Base-by-base conservation (phyloP, 2,888 invertebrate species). In the Lampropteryx suffumata region DNA sequence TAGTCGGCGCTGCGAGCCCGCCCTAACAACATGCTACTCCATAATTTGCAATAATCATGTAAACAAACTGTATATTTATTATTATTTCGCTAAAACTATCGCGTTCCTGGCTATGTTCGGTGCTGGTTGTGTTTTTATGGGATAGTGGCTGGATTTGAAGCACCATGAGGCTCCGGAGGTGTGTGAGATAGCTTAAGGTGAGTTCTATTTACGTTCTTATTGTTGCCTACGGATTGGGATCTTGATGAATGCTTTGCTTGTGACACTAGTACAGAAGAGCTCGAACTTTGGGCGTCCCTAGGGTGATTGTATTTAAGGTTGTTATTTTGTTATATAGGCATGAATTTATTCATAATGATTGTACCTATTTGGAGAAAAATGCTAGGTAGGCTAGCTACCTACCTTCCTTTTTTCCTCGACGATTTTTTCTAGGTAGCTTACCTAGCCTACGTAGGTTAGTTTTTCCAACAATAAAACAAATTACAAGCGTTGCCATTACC, bases 1-100 rank as follows among this genome's bases (percentile, higher is more conserved):
- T 84, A 89, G 89, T 86, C 74, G 86, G 87, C 88, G 88, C 86
- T 79, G 73, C 70, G 81, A 76, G 78, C 76, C 82, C 85, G 84
- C 84, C 82, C 81, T 71, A 79, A 76, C 78, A 84, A 83, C 84
- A 85, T 78, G 76, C 68, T 73, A 72, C 56, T 69, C 65, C 70
- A 77, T 77, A 78, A 79, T 81, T 79, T 75, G 68, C 69, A 68
- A 70, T 63, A 72, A 76, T 76, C 61, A 76, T 82, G 88, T 89
- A 89, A 89, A 89, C 89, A 89, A 89, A 85, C 82, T 66, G 61
- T 69, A 57, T 78, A 75, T 66, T 79, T 72, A 65, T 67, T 72
- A 69, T 64, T 68, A 61, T 62, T 51, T 55, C 59, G 37, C 28
- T 39, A 53, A 61, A 56, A 51, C 55, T 61, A 54, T 61, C 61